Percentiles rank a stretch among this genome's conserved stretches.
These are phyloP conservation scores for Cryptus armator DNA, from an alignment of 2,888 invertebrate genomes.

Conservation along the genomic window DNA sequence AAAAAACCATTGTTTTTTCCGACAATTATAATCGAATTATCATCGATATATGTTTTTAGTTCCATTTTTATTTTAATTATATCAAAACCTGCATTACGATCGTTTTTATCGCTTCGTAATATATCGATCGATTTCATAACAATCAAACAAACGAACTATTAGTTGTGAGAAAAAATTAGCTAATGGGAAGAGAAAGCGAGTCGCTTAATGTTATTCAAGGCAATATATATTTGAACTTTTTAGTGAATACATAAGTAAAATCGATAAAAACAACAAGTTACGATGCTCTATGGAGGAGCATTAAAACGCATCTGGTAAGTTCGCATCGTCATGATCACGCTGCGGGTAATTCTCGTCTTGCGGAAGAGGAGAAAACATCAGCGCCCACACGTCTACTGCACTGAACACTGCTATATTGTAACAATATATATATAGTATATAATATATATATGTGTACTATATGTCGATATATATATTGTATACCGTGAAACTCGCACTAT, in stretches of 20 bases:
- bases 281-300: slow-evolving; percentile 8
- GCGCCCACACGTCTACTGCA: slow-evolving; percentile 30
- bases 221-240: background rate
- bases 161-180: too few species aligned
- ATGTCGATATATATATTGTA: background rate
- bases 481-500: slow-evolving; percentile 43
- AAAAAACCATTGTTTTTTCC: background rate
- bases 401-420: background rate
- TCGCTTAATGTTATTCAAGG: background rate
- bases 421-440: background rate
- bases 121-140: too few species aligned
- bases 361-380: slow-evolving; percentile 36
- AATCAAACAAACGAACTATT: too few species aligned
- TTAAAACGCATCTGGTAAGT: slow-evolving; percentile 30
- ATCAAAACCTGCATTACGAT: too few species aligned
- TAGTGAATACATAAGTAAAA: background rate
- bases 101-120: too few species aligned
- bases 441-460: background rate
- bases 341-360: slow-evolving; percentile 14
- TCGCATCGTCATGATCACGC: slow-evolving; percentile 10
- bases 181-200: background rate
- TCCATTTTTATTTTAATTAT: too few species aligned
- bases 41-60: too few species aligned
- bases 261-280: background rate
- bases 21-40: background rate